Evolutionary conservation across 2,113 vertebrate species (phyloP), one percentile per base, ranked within the genome.

Genomic region (Beaufortia kweichowensis): DNA sequence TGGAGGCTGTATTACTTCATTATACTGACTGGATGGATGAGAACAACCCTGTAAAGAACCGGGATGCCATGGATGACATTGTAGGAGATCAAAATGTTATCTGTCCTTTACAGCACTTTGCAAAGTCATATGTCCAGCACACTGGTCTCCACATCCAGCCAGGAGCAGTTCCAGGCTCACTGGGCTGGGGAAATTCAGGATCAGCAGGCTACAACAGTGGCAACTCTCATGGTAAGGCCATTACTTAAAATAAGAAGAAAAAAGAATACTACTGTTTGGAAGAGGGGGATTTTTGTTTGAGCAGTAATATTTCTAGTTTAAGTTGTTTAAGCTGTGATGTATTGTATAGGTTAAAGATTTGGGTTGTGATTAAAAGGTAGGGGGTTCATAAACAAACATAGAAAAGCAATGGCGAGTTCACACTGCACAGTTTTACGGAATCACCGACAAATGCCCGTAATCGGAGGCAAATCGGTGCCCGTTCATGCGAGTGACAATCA

Each of bases 21-120:
- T 98, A 98, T 75, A 97, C 96, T 0, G 95, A 98, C 87, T 98
- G 96, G 96, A 86, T 93, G 85, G 93, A 95, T 43, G 93, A 95
- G 31, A 92, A 96, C 29, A 95, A 95, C n/a, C 87, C 91, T 0
- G 2, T 86, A 1, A 96, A 95, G 85, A 95, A 97, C 86, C 89
- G 96, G 0, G 93, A 98, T 0, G 95, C 94, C 28, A 79, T 98
- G 93, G 95, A 95, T 0, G 94, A 96, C 78, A 90, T 98, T 15
- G 95, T 98, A 23, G 95, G 96, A 0, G 96, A 98, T 84, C 95
- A 97, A 77, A 96, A 98, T 17, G 93, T 98, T 24, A 94, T 96
- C 73, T 98, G 96, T 72, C 95, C 95, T 0, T 84, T 96, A 74
- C 91, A 91, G 74, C 86, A 93, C 77, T 95, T 96, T 55, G 94